Conservation (phyloP, 2,888 invertebrate species). For the Choristoneura rosaceana region DNA sequence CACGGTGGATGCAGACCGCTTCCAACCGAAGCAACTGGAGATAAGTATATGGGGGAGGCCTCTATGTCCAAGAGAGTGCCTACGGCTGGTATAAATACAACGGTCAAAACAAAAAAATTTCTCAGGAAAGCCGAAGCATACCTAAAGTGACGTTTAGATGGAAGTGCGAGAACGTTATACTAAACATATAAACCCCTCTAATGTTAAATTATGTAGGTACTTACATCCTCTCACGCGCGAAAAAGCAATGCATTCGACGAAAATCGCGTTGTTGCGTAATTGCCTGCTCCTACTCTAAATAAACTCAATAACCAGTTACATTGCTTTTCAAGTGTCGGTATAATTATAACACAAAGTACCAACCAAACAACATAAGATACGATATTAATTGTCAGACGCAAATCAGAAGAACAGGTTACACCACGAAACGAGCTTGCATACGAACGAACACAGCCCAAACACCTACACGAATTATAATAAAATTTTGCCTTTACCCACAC, state of each 20-base stretch:
- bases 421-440: conserved; percentile 10
- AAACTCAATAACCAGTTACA: neutral
- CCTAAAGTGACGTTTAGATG: no score
- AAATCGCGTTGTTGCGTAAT: neutral
- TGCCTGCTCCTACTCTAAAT: neutral
- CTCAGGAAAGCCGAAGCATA: no score
- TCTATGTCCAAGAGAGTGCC: no score
- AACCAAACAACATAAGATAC: conserved; percentile 28
- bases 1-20: no score
- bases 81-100: no score
- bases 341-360: conserved; percentile 6
- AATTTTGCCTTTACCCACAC: conserved; percentile 3
- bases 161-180: neutral
- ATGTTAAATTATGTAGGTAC: no score
- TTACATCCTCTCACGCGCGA: no score
- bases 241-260: no score
- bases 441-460: neutral
- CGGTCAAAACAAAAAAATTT: no score
- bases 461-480: conserved; percentile 7
- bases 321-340: neutral
- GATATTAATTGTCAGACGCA: conserved; percentile 30
- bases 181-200: no score
- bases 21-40: no score
- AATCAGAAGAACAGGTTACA: conserved; percentile 29
- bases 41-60: no score